Conservation (phyloP, 2,888 invertebrate genomes). For the Sarcophaga carnaria region DNA sequence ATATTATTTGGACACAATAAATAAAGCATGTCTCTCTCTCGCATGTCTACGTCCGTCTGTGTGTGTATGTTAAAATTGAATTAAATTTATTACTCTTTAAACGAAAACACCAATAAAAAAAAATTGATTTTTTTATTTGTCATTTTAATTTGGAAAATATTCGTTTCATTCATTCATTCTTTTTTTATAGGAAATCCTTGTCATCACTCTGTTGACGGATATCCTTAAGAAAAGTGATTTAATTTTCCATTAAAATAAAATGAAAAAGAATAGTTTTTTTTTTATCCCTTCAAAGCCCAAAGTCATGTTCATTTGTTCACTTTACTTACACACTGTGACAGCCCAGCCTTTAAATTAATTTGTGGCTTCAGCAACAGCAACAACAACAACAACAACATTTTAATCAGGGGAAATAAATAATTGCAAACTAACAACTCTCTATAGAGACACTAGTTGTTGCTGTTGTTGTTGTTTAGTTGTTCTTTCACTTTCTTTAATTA, state of each 20-base stretch:
- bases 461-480: neutral
- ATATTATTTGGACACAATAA: slow-evolving; percentile 35
- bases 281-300: neutral
- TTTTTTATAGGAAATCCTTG: neutral
- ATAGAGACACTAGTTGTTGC: neutral
- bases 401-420: neutral
- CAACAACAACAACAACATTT: neutral
- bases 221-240: neutral
- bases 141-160: too few species aligned
- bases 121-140: neutral
- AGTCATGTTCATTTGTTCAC: neutral
- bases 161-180: neutral
- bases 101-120: neutral
- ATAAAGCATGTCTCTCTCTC: too few species aligned
- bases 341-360: neutral
- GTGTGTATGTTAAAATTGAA: neutral
- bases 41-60: neutral
- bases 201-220: neutral
- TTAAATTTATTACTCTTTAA: neutral
- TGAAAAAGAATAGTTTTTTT: neutral
- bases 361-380: neutral
- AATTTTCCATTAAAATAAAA: neutral
- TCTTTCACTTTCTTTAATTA: slow-evolving; percentile 29
- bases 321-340: neutral
- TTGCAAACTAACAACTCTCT: neutral